A percentile compares a stretch with the other conserved stretches of the same genome.
These are phyloP conservation scores for Turdus rufiventris DNA, from an alignment of 2,113 vertebrate genomes.

Conservation along the genomic window DNA sequence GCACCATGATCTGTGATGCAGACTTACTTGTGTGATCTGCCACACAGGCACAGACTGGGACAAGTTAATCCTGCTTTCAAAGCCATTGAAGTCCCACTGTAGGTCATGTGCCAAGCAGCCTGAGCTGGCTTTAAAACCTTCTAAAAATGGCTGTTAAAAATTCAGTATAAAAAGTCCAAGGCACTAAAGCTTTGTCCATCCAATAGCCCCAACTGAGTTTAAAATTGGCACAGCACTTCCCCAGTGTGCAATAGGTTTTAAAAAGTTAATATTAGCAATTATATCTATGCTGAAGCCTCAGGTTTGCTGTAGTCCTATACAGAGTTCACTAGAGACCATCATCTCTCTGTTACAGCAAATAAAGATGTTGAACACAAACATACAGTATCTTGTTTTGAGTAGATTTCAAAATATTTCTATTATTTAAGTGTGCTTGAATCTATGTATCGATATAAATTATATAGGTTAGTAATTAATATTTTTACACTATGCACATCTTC, in stretches of 20 bases:
- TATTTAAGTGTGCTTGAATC: background rate
- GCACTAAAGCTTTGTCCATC: background rate
- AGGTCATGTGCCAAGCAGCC: background rate
- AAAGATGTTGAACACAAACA: background rate
- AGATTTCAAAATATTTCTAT: background rate
- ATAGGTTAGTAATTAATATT: background rate
- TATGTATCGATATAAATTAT: background rate
- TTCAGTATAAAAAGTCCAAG: background rate
- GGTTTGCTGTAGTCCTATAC: background rate
- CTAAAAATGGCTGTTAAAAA: background rate
- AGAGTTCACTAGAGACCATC: background rate
- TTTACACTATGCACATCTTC: background rate
- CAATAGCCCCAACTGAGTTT: background rate
- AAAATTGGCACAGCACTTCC: background rate
- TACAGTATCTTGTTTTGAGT: background rate
- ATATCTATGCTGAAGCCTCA: background rate
- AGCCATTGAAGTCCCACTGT: background rate
- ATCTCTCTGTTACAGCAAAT: background rate
- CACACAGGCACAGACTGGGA: fast-evolving
- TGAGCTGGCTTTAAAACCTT: background rate
- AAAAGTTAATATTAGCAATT: background rate
- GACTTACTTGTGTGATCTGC: background rate
- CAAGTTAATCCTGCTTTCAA: background rate
- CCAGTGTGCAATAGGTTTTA: background rate
- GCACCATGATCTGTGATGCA: background rate